Evolutionary conservation across 53 echinoderm and acorn worm species (phyloP).

Genomic region (Actinopyga echinites): DNA sequence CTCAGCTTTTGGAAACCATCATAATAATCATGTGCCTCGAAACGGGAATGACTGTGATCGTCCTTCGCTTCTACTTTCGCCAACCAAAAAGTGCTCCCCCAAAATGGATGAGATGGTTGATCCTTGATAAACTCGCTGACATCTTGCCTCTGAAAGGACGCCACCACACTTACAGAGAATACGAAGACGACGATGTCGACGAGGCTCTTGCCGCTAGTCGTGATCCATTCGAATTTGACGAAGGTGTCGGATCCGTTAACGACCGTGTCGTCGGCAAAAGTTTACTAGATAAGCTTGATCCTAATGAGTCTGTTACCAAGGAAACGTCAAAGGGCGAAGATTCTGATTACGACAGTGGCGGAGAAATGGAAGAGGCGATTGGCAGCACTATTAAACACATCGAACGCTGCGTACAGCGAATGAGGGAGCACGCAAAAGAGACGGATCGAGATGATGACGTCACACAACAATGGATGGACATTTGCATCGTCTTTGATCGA

Average conservation of each 20-base stretch:
- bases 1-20: constrained; percentile 69
- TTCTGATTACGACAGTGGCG: constrained; percentile 67
- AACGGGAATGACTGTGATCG: constrained; percentile 78
- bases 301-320: constrained; percentile 33
- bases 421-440: constrained; percentile 44
- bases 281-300: constrained; percentile 64
- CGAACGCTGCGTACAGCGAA: constrained; percentile 62
- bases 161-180: constrained; percentile 48
- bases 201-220: background rate
- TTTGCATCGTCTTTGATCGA: constrained; percentile 84
- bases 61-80: constrained; percentile 76
- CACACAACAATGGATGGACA: constrained; percentile 86
- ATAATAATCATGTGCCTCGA: constrained; percentile 88
- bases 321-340: constrained; percentile 10
- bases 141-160: constrained; percentile 56
- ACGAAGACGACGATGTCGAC: constrained; percentile 14
- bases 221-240: constrained; percentile 77
- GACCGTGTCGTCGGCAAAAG: constrained; percentile 64
- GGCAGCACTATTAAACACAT: constrained; percentile 75
- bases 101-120: constrained; percentile 63
- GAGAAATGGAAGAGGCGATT: constrained; percentile 52
- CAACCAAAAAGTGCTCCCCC: constrained; percentile 56
- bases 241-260: constrained; percentile 40
- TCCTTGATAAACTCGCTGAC: constrained; percentile 73
- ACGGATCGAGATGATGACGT: constrained; percentile 12